Percentiles rank a stretch among this genome's conserved stretches.
phyloP scores from a whole-genome alignment of 1,140 invertebrate genomes.

The Pachypsylla venusta region DNA sequence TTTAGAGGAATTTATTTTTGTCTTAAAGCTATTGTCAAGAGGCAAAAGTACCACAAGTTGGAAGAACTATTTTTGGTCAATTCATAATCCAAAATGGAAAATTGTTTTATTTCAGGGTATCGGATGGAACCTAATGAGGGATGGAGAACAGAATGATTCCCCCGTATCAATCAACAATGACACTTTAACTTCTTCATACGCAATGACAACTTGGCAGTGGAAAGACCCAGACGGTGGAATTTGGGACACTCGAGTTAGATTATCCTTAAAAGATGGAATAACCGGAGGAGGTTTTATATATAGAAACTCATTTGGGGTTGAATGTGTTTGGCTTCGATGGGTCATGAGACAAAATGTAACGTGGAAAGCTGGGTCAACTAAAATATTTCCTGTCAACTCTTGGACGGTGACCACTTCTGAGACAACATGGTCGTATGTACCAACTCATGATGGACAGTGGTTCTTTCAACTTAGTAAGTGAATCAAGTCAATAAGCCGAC shows the following conservation, averaged over 20 bases:
- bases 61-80: no score
- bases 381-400: background rate
- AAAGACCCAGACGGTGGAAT: conserved; percentile 2
- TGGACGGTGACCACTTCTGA: background rate
- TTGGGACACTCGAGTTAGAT: background rate
- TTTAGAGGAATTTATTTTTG: no score
- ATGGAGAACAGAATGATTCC: background rate
- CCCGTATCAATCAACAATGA: conserved; percentile 1
- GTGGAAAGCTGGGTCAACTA: background rate
- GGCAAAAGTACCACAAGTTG: no score
- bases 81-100: no score
- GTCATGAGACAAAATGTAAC: background rate
- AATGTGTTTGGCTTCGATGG: background rate
- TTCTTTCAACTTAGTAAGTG: conserved; percentile 3
- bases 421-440: background rate
- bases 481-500: no score
- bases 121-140: background rate
- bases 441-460: conserved; percentile 2
- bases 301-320: background rate
- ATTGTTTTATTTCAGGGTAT: no score
- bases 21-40: no score
- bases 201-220: background rate
- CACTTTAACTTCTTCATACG: background rate
- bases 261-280: background rate
- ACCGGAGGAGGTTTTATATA: background rate